Evolutionary conservation across 2,113 vertebrate genomes (phyloP).

Genomic region (Cepphus grylle): DNA sequence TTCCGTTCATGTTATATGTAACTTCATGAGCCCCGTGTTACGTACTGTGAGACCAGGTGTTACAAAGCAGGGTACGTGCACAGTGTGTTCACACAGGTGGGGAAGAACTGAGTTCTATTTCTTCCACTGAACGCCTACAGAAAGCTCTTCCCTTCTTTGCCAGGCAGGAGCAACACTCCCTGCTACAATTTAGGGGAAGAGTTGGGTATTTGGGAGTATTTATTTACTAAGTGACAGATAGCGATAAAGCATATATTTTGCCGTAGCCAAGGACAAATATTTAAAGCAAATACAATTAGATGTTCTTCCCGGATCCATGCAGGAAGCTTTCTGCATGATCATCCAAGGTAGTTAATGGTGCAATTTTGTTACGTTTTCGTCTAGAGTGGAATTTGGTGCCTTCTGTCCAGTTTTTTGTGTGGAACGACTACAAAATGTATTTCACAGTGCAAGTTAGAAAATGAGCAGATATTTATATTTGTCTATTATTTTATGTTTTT

Average conservation of each 20-base stretch:
- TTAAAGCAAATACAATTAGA: background rate
- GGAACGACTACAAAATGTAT: background rate
- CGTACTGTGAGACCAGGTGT: background rate
- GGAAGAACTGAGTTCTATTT: background rate
- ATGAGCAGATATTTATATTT: background rate
- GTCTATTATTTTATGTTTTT: conserved; percentile 28
- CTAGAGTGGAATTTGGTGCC: background rate
- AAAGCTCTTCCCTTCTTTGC: background rate
- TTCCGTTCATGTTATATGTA: background rate
- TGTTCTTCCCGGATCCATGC: background rate
- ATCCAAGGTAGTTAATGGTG: background rate
- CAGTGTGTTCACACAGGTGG: background rate
- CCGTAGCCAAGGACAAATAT: background rate
- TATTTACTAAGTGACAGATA: background rate
- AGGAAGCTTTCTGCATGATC: background rate
- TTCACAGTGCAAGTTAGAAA: background rate
- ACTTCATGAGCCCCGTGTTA: accelerated
- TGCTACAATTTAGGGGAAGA: background rate
- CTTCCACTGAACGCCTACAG: accelerated
- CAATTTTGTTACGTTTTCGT: background rate
- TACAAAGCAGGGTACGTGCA: background rate
- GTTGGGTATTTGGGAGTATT: background rate
- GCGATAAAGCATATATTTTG: background rate
- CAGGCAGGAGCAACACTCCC: background rate
- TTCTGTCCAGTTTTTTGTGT: background rate